These are phyloP conservation scores for Meriones psammophilus DNA, from an alignment of 2,797 vertebrate species.

Conservation along the genomic window DNA sequence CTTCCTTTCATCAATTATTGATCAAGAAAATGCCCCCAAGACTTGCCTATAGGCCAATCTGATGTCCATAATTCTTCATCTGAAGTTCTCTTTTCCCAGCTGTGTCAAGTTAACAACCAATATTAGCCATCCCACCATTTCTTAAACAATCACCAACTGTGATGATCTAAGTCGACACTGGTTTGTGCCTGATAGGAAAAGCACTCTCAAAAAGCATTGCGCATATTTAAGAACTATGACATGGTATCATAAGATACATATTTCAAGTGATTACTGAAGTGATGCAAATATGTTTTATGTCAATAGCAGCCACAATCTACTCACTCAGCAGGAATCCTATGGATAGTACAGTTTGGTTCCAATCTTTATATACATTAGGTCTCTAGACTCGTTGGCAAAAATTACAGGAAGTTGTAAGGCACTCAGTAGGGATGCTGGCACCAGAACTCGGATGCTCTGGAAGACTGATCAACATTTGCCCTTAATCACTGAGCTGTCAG, in stretches of 20 bases:
- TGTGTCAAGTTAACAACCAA: neutral
- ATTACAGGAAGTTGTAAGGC: neutral
- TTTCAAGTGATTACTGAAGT: neutral
- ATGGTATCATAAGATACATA: neutral
- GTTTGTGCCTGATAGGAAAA: neutral
- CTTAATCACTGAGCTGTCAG: neutral
- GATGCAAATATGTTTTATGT: neutral
- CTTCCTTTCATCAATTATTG: neutral
- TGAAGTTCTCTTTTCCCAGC: neutral
- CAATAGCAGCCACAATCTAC: neutral
- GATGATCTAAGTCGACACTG: neutral
- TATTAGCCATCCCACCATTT: neutral
- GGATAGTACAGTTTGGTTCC: neutral
- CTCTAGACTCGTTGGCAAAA: neutral
- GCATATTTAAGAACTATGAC: neutral
- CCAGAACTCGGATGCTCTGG: neutral
- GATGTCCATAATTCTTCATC: neutral
- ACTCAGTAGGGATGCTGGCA: neutral
- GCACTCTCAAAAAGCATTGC: neutral
- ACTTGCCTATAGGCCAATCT: neutral
- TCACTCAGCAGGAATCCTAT: neutral
- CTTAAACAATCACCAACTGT: neutral
- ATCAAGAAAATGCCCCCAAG: neutral
- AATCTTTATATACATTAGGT: neutral
- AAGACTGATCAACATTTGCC: neutral